phyloP scores from a whole-genome alignment of 2,797 vertebrate genomes.

The Muscicapa comitata region DNA sequence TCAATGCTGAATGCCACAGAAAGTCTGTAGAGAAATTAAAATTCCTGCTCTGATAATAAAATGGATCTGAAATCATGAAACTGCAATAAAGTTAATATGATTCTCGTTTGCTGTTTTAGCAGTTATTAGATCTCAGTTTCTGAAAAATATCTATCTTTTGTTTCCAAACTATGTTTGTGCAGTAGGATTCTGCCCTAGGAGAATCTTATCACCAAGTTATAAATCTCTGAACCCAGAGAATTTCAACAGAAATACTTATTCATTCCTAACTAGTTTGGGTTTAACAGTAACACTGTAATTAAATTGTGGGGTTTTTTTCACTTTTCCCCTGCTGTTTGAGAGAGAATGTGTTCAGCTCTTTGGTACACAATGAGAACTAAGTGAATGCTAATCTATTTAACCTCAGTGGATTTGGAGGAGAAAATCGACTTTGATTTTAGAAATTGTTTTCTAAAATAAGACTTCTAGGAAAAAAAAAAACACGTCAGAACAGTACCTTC shows the following conservation, averaged over 20 bases:
- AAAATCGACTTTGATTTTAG: constrained; percentile 60
- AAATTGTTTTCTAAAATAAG: constrained; percentile 64
- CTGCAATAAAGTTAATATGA: constrained; percentile 50
- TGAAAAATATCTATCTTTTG: constrained; percentile 48
- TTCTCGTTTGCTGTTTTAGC: constrained; percentile 15
- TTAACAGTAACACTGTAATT: constrained; percentile 60
- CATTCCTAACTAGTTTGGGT: constrained; percentile 27
- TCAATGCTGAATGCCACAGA: constrained; percentile 15
- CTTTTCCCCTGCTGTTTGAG: constrained; percentile 63
- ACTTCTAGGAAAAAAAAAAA: not conserved
- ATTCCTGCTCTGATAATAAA: constrained; percentile 60
- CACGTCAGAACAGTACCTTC: not conserved
- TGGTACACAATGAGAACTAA: constrained; percentile 53
- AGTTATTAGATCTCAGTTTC: constrained; percentile 49
- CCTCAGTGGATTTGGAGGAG: constrained; percentile 32
- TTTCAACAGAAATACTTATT: constrained; percentile 43
- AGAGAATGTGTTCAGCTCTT: constrained; percentile 61
- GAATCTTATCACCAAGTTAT: constrained; percentile 39
- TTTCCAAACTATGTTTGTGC: constrained; percentile 38
- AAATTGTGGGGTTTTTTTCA: constrained; percentile 55
- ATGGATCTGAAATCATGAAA: constrained; percentile 36
- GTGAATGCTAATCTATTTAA: constrained; percentile 59
- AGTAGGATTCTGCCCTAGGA: constrained; percentile 46
- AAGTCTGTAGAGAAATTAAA: constrained; percentile 49
- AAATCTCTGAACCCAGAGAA: constrained; percentile 53